Base-by-base conservation (phyloP, 2,113 vertebrate species). In the Hoplias malabaricus region DNA sequence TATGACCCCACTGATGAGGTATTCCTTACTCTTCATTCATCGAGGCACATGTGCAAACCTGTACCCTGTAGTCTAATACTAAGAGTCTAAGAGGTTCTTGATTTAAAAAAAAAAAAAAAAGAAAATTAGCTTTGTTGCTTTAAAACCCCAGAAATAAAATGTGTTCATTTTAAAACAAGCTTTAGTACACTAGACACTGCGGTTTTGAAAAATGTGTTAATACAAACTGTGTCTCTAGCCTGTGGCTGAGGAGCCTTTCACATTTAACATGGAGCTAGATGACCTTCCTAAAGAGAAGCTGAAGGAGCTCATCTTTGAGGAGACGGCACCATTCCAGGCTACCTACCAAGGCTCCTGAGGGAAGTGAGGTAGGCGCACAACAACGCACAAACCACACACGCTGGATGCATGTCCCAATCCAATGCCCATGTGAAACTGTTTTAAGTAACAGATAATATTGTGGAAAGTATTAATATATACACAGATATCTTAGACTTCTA, bases 1-100 rank as follows among this genome's bases (percentile, higher is more conserved):
- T 96, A 96, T 1, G 95, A 96, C 65, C 95, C 95, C 13, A 91
- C 93, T 12, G 95, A 96, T 82, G 95, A 96, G 95, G 95, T 95
- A 82, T n/a, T 8, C 3, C 33, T 16, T 19, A 19, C 29, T 25
- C 42, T 40, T 3, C 50, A 6, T 9, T 46, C 9, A 5, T 1
- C 34, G 7, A 1, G 50, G 33, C 56, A 14, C 36, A 38, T 54
- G 46, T 76, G n/a, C 11, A 10, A 23, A n/a, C 13, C 3, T 29
- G 65, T 33, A 23, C 7, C 62, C 3, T 40, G 19, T 31, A 40
- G n/a, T n/a, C n/a, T n/a, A n/a, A n/a, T n/a, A n/a, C n/a, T n/a
- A n/a, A n/a, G n/a, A n/a, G n/a, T n/a, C n/a, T n/a, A n/a, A n/a
- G n/a, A n/a, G n/a, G n/a, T n/a, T n/a, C n/a, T n/a, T n/a, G n/a